Percentiles rank a stretch among this genome's conserved stretches.
Conservation (phyloP, 1,140 invertebrate genomes). For the Brachionus manjavacas region DNA sequence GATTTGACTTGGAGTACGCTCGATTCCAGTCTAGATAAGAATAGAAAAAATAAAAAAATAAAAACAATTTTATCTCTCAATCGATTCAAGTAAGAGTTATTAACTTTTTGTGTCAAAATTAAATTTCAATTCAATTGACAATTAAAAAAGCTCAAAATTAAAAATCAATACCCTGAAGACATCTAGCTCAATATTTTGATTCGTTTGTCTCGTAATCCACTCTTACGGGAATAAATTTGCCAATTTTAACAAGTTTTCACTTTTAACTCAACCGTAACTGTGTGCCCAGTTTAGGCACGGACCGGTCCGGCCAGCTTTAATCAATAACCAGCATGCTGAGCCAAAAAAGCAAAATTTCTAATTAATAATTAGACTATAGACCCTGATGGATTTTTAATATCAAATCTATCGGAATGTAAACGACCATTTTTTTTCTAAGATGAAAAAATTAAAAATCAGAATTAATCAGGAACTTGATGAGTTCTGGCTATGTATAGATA, state of each 20-base stretch:
- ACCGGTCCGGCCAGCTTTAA: neutral
- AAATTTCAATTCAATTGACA: slow-evolving; percentile 10
- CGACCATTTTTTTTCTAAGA: neutral
- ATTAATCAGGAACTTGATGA: slow-evolving; percentile 40
- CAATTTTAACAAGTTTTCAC: neutral
- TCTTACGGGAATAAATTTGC: slow-evolving; percentile 12
- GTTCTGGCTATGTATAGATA: neutral
- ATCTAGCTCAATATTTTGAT: slow-evolving; percentile 16
- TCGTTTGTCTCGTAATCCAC: slow-evolving; percentile 7
- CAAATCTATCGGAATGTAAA: slow-evolving; percentile 33
- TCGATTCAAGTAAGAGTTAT: neutral
- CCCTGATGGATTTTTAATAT: slow-evolving; percentile 13
- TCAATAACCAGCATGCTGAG: slow-evolving; percentile 4
- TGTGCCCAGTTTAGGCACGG: neutral
- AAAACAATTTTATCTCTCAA: slow-evolving; percentile 18
- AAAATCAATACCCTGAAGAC: slow-evolving; percentile 20
- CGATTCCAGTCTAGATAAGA: slow-evolving; percentile 10
- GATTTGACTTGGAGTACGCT: neutral
- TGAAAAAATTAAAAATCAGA: slow-evolving; percentile 27
- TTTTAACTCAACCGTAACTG: slow-evolving; percentile 15
- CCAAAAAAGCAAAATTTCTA: neutral
- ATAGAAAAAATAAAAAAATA: neutral
- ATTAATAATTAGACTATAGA: slow-evolving; percentile 7
- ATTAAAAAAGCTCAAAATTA: slow-evolving; percentile 11
- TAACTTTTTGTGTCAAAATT: slow-evolving; percentile 2